phyloP scores from a whole-genome alignment of 1,140 invertebrate species.

The Pararge aegeria region DNA sequence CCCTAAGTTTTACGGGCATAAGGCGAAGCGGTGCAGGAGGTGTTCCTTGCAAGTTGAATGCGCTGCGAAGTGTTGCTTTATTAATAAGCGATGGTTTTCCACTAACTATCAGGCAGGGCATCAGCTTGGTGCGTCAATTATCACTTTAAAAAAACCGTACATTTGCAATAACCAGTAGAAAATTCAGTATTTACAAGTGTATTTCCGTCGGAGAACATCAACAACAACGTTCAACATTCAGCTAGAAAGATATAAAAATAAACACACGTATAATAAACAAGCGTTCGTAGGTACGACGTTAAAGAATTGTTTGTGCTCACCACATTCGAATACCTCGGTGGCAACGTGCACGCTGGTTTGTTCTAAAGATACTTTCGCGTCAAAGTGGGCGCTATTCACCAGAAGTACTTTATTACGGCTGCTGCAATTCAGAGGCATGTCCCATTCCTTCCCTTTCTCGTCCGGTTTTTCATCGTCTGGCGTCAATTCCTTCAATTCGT shows the following conservation, averaged over 20 bases:
- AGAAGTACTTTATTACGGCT: conserved; percentile 48
- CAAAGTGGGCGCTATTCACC: conserved; percentile 51
- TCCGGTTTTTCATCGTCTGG: conserved; percentile 31
- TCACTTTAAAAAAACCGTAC: too few species aligned
- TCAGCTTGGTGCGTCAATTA: too few species aligned
- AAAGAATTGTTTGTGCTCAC: conserved; percentile 34
- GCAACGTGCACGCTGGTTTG: conserved; percentile 56
- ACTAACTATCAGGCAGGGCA: too few species aligned
- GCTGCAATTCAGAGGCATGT: conserved; percentile 45
- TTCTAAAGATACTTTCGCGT: conserved; percentile 51
- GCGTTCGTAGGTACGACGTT: background rate
- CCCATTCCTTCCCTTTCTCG: conserved; percentile 25
- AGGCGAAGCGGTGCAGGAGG: too few species aligned
- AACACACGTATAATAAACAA: background rate
- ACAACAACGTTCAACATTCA: too few species aligned
- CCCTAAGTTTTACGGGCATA: too few species aligned
- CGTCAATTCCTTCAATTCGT: conserved; percentile 32
- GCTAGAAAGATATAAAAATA: background rate
- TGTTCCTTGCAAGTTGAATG: too few species aligned
- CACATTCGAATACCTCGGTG: conserved; percentile 61
- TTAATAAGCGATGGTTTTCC: too few species aligned
- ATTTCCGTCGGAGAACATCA: background rate
- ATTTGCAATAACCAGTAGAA: too few species aligned
- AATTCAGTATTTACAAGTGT: background rate
- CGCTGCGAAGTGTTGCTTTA: too few species aligned